These are phyloP conservation scores for Rhodeus uyekii DNA, from an alignment of 2,797 vertebrate genomes.

Conservation along the genomic window DNA sequence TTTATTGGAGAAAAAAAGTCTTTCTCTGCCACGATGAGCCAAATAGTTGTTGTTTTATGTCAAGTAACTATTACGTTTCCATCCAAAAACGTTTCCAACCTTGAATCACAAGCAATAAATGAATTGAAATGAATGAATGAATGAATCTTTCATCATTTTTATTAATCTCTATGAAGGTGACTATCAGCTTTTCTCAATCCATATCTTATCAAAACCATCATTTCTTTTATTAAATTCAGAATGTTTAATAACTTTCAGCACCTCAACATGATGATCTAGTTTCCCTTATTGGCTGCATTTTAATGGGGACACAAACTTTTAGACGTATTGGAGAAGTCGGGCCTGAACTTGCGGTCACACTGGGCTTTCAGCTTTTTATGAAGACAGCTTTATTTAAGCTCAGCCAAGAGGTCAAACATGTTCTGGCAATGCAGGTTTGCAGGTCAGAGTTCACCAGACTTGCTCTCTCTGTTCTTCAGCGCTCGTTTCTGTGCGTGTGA, in stretches of 20 bases:
- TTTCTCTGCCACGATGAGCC: background rate
- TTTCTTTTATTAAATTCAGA: slow-evolving; percentile 14
- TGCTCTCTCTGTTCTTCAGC: no score
- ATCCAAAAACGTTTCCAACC: background rate
- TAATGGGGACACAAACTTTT: background rate
- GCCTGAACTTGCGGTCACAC: background rate
- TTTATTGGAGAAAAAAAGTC: background rate
- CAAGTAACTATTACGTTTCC: background rate
- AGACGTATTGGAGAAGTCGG: background rate
- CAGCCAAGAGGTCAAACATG: background rate
- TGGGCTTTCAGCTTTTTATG: no score
- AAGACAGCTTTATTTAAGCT: no score
- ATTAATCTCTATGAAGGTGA: background rate
- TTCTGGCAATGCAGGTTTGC: background rate
- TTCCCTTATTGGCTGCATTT: background rate
- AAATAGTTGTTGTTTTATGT: background rate
- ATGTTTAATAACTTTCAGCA: slow-evolving; percentile 12
- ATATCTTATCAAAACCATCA: background rate
- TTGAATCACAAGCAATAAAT: no score
- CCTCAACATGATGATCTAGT: background rate
- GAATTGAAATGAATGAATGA: no score
- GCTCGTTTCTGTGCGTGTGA: no score
- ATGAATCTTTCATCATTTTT: background rate
- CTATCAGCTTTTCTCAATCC: background rate
- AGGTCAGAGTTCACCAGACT: background rate